These are phyloP conservation scores for Hypocryptadius cinnamomeus DNA, from an alignment of 2,113 vertebrate genomes.

Conservation along the genomic window DNA sequence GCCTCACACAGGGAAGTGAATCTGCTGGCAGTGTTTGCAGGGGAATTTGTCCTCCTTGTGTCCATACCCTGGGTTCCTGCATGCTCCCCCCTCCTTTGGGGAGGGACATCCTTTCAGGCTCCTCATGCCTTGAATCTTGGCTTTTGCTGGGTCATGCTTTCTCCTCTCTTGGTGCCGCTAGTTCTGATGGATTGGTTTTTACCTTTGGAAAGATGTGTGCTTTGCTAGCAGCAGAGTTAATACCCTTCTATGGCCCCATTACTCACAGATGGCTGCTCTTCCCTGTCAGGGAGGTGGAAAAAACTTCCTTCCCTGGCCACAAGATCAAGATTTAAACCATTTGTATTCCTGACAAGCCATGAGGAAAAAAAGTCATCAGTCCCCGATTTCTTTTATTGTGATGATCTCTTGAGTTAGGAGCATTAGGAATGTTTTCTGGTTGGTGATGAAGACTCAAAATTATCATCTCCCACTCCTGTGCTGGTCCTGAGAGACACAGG, in stretches of 20 bases:
- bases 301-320: background rate
- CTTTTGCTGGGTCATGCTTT: background rate
- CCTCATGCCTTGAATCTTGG: background rate
- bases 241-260: background rate
- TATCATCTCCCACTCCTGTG: accelerated
- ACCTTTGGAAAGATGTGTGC: background rate
- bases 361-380: background rate
- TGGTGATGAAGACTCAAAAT: background rate
- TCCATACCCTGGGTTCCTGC: background rate
- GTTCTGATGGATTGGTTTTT: background rate
- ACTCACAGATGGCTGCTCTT: background rate
- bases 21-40: background rate
- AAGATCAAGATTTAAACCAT: background rate
- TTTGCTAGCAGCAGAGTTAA: background rate
- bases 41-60: background rate
- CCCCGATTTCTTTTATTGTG: background rate
- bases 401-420: background rate
- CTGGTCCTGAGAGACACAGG: background rate
- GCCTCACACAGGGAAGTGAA: background rate
- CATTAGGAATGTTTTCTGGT: background rate
- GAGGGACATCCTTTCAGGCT: background rate
- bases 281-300: background rate
- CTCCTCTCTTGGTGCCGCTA: background rate
- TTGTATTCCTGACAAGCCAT: background rate
- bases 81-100: background rate